These are phyloP conservation scores for Entomobrya multifasciata DNA, from an alignment of 2,888 invertebrate genomes.

Conservation along the genomic window DNA sequence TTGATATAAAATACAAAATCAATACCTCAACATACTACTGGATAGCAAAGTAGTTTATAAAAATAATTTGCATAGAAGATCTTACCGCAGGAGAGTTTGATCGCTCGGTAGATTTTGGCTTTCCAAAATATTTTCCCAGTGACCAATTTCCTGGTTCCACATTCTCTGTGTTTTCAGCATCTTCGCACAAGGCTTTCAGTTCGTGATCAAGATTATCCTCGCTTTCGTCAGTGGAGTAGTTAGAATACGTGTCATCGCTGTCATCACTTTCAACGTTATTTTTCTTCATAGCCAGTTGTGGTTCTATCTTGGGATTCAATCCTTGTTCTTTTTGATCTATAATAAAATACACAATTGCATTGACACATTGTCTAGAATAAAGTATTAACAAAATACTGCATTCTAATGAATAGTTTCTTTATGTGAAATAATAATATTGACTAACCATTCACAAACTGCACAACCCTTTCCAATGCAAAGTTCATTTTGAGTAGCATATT, in stretches of 20 bases:
- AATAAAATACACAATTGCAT: no score
- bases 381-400: no score
- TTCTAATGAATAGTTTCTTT: no score
- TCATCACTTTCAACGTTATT: neutral
- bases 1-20: neutral
- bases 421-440: neutral
- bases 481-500: slow-evolving; percentile 71
- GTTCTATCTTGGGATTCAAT: neutral
- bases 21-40: no score
- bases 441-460: slow-evolving; percentile 69
- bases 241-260: slow-evolving; percentile 66
- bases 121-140: neutral
- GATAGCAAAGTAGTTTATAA: no score
- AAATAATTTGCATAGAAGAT: neutral
- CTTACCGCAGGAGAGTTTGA: neutral
- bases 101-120: neutral
- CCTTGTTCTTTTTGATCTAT: neutral
- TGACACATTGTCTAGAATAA: no score
- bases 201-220: slow-evolving; percentile 56
- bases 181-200: slow-evolving; percentile 15
- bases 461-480: slow-evolving; percentile 62
- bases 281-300: neutral
- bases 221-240: slow-evolving; percentile 67
- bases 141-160: slow-evolving; percentile 10
- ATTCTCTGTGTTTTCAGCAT: slow-evolving; percentile 60